These are phyloP conservation scores for Lithosia quadra DNA, from an alignment of 2,888 invertebrate species.

Conservation along the genomic window DNA sequence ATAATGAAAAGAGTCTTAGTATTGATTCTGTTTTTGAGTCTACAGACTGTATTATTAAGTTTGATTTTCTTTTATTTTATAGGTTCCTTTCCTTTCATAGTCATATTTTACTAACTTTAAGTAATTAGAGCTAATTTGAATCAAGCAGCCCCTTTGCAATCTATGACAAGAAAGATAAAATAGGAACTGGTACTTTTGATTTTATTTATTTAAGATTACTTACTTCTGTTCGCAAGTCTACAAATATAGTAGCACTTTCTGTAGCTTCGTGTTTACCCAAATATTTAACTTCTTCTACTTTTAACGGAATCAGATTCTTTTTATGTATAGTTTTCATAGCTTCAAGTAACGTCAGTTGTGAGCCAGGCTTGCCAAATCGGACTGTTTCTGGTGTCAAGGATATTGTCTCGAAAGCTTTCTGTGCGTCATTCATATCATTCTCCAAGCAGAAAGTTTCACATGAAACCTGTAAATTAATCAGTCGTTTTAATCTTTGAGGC, in stretches of 20 bases:
- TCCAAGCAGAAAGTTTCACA: constrained; percentile 97
- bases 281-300: constrained; percentile 85
- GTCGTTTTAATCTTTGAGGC: constrained; percentile 12
- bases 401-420: constrained; percentile 91
- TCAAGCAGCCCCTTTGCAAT: no score
- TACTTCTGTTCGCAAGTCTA: constrained; percentile 85
- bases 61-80: not conserved
- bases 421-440: constrained; percentile 93
- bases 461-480: constrained; percentile 87
- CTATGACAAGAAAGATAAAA: not conserved
- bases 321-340: constrained; percentile 72
- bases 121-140: no score
- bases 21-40: not conserved
- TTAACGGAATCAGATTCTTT: constrained; percentile 82
- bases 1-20: not conserved
- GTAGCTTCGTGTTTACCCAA: constrained; percentile 85
- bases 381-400: constrained; percentile 92
- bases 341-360: constrained; percentile 59
- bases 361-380: constrained; percentile 87
- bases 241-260: constrained; percentile 86
- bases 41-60: not conserved
- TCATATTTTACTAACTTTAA: no score
- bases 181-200: constrained; percentile 1
- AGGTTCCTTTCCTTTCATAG: no score
- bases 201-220: constrained; percentile 35